Percentiles rank a stretch among this genome's conserved stretches.
phyloP scores from a whole-genome alignment of 2,888 invertebrate species.

The Euplagia quadripunctaria region DNA sequence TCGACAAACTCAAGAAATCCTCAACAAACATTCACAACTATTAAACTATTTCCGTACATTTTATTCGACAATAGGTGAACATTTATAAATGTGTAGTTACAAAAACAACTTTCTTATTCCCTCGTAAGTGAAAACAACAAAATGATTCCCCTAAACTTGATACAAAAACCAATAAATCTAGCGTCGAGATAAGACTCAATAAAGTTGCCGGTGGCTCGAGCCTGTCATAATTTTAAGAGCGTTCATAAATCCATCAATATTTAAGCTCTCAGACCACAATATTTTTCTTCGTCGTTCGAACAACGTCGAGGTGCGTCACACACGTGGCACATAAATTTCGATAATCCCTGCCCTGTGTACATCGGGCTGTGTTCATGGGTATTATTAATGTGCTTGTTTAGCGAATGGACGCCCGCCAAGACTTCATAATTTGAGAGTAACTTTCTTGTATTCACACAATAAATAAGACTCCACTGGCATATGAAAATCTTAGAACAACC shows the following conservation, averaged over 20 bases:
- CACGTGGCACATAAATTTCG: slow-evolving; percentile 81
- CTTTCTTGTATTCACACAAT: slow-evolving; percentile 61
- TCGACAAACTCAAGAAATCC: slow-evolving; percentile 15
- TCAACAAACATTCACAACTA: slow-evolving; percentile 24
- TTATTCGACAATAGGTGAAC: slow-evolving; percentile 22
- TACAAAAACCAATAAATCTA: slow-evolving; percentile 78
- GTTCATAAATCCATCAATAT: slow-evolving; percentile 86
- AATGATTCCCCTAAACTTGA: slow-evolving; percentile 71
- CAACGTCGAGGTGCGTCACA: slow-evolving; percentile 77
- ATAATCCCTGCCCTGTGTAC: slow-evolving; percentile 79
- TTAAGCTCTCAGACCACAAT: slow-evolving; percentile 82
- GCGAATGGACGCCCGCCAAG: slow-evolving; percentile 74
- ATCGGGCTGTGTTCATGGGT: slow-evolving; percentile 73
- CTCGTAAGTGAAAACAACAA: slow-evolving; percentile 66
- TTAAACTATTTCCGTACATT: slow-evolving; percentile 41
- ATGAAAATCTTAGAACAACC: slow-evolving; percentile 13
- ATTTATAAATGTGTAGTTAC: slow-evolving; percentile 19
- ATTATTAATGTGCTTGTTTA: slow-evolving; percentile 81
- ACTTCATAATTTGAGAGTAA: slow-evolving; percentile 75
- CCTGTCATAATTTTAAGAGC: slow-evolving; percentile 84
- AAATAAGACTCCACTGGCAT: slow-evolving; percentile 49
- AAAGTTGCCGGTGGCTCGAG: slow-evolving; percentile 76
- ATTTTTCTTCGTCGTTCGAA: slow-evolving; percentile 75
- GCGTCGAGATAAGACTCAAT: slow-evolving; percentile 79
- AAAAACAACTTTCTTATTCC: slow-evolving; percentile 47